phyloP scores from a whole-genome alignment of 2,113 vertebrate genomes.

The Hemiprocne comata region DNA sequence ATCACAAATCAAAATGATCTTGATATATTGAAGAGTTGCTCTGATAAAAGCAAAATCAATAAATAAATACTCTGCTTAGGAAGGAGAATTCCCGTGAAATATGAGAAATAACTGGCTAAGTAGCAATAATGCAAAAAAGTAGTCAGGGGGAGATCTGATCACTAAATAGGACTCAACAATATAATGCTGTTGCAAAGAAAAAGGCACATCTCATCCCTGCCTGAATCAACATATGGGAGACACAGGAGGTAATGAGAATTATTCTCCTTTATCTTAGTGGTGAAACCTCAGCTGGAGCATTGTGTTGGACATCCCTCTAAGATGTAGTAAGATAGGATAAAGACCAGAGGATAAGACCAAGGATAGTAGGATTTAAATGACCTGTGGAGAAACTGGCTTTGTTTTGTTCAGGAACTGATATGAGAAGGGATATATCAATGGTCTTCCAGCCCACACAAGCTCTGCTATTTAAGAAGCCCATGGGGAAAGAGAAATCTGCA shows the following conservation, averaged over 20 bases:
- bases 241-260: constrained; percentile 8
- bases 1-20: neutral
- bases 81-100: neutral
- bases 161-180: neutral
- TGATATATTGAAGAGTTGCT: neutral
- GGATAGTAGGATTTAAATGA: neutral
- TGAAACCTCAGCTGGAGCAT: neutral
- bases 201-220: neutral
- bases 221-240: constrained; percentile 2
- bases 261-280: neutral
- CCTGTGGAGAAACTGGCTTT: neutral
- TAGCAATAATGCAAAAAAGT: neutral
- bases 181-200: neutral
- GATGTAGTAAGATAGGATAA: neutral
- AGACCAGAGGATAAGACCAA: constrained; percentile 1
- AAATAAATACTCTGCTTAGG: neutral
- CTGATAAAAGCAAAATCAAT: constrained; percentile 7
- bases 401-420: neutral
- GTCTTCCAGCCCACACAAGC: neutral
- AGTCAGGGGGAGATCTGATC: neutral
- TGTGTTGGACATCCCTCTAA: neutral
- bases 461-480: neutral
- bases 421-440: neutral
- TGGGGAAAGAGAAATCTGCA: neutral
- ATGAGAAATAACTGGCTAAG: neutral